Evolutionary conservation across 2,797 vertebrate genomes (phyloP).

Genomic region (Tokudaia tokunoshimensis): DNA sequence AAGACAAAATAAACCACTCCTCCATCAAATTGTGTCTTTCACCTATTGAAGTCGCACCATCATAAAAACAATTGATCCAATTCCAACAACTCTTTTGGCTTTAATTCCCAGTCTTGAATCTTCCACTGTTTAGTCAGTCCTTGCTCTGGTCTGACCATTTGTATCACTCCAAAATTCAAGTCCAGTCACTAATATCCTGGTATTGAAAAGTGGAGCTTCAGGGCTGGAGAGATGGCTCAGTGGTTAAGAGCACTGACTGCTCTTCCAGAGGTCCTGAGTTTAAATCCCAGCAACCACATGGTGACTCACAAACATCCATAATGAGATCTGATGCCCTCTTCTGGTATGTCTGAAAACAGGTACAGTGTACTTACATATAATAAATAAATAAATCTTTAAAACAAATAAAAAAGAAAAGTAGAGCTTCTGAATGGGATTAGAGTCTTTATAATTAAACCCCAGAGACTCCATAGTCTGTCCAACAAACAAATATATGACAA

Average conservation of each 20-base stretch:
- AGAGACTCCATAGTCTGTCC: not conserved
- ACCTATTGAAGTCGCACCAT: not conserved
- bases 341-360: too few species aligned
- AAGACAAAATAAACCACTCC: not conserved
- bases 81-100: too few species aligned
- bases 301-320: too few species aligned
- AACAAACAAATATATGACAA: not conserved
- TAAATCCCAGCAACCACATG: too few species aligned
- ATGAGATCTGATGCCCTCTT: too few species aligned
- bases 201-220: not conserved
- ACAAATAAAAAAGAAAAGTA: too few species aligned
- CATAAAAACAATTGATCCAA: not conserved
- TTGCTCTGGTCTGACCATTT: not conserved
- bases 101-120: not conserved
- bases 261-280: too few species aligned
- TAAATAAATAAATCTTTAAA: too few species aligned
- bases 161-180: not conserved
- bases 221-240: too few species aligned
- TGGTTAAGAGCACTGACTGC: too few species aligned
- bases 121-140: not conserved
- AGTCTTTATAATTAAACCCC: not conserved
- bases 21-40: not conserved
- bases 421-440: not conserved
- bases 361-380: too few species aligned
- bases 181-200: not conserved